These are phyloP conservation scores for Castor canadensis DNA, from an alignment of 2,113 vertebrate species.

Conservation along the genomic window DNA sequence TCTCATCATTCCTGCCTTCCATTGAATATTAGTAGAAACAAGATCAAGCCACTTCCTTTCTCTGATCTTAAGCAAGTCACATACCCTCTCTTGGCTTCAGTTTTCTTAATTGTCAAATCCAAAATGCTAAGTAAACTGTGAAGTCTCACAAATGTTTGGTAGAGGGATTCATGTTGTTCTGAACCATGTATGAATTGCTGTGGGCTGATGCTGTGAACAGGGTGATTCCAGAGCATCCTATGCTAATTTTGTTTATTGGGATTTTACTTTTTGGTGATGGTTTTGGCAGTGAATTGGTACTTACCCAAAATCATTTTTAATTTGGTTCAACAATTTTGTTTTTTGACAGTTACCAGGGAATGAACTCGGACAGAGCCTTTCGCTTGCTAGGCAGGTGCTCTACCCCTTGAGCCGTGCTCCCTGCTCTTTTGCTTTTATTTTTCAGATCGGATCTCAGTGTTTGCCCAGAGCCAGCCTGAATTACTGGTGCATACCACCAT, in stretches of 20 bases:
- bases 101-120: conserved; percentile 1
- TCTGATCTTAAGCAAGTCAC: background rate
- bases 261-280: background rate
- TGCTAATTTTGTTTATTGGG: background rate
- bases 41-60: background rate
- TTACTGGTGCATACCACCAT: no score
- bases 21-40: background rate
- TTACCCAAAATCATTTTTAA: background rate
- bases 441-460: no score
- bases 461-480: no score
- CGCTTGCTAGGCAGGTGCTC: no score
- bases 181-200: background rate
- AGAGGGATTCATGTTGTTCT: background rate
- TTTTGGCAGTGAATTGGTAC: background rate
- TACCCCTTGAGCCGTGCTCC: no score
- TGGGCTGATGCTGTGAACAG: background rate
- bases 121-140: background rate
- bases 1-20: background rate
- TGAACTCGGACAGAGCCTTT: no score
- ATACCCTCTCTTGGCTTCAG: background rate
- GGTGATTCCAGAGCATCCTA: background rate
- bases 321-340: conserved; percentile 15
- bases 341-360: no score
- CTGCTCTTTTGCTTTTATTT: no score
- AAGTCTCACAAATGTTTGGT: background rate